Conservation (phyloP, 2,888 invertebrate species). For the Gerris lacustris region DNA sequence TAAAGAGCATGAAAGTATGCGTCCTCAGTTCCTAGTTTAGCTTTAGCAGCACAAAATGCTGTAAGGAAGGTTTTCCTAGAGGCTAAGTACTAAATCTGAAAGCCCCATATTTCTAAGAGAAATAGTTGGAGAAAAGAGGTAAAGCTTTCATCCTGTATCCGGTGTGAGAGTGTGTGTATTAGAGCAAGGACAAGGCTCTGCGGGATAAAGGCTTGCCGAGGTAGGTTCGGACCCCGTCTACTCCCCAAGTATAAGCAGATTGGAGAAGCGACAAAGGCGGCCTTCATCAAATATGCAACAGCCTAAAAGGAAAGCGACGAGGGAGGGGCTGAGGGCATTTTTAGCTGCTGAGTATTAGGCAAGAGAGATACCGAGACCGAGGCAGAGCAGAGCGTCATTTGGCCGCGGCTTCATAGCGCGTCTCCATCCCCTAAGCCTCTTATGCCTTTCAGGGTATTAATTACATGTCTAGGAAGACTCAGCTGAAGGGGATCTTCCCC, state of each 20-base stretch:
- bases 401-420: neutral
- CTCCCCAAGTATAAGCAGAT: neutral
- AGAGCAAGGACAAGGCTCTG: neutral
- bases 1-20: no score
- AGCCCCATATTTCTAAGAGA: neutral
- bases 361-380: no score
- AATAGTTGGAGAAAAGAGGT: neutral
- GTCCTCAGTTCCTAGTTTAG: no score
- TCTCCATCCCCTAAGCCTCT: neutral
- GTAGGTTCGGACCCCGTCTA: neutral
- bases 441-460: neutral
- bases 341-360: neutral
- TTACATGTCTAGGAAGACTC: neutral
- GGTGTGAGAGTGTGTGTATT: neutral
- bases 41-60: no score
- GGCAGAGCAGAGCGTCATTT: neutral
- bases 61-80: neutral
- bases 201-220: neutral
- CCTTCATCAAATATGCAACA: constrained; percentile 3
- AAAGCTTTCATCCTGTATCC: neutral
- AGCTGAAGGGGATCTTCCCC: no score
- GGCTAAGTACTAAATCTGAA: neutral
- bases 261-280: constrained; percentile 5
- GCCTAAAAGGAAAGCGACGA: neutral
- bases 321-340: neutral